A percentile compares a stretch with the other conserved stretches of the same genome.
phyloP scores from a whole-genome alignment of 2,797 vertebrate species.

The Macropodus opercularis region DNA sequence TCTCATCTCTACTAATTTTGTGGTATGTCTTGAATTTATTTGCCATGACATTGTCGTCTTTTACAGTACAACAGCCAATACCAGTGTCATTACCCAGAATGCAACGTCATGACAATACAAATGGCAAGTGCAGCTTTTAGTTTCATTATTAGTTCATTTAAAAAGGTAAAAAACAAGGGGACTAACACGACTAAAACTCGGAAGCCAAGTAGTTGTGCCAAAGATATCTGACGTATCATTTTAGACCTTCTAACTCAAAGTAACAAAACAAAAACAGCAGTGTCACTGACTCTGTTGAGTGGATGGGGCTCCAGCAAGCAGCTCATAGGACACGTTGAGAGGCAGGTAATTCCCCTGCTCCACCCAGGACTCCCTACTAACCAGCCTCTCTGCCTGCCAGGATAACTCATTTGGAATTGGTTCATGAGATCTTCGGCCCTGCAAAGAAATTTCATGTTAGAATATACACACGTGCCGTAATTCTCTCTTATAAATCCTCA shows the following conservation, averaged over 20 bases:
- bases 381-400: conserved; percentile 17
- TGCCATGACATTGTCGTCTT: too few species aligned
- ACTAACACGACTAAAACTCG: too few species aligned
- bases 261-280: neutral
- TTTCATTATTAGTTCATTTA: too few species aligned
- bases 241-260: neutral
- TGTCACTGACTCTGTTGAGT: conserved; percentile 71
- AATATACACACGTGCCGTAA: neutral
- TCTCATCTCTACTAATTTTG: too few species aligned
- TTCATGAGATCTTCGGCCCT: conserved; percentile 14
- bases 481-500: neutral
- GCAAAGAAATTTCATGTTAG: conserved; percentile 17
- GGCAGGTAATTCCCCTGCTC: conserved; percentile 57
- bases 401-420: neutral
- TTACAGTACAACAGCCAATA: too few species aligned
- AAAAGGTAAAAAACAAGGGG: too few species aligned
- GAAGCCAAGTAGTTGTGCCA: too few species aligned
- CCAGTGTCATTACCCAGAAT: too few species aligned
- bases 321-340: conserved; percentile 69
- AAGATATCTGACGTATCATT: too few species aligned
- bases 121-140: too few species aligned
- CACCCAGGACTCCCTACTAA: conserved; percentile 57
- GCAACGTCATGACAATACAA: too few species aligned
- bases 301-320: conserved; percentile 71
- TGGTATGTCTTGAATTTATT: too few species aligned